Percentiles rank a stretch among this genome's conserved stretches.
Evolutionary conservation across 2,888 invertebrate species (phyloP).

Genomic region (Flexamia atlantica): DNA sequence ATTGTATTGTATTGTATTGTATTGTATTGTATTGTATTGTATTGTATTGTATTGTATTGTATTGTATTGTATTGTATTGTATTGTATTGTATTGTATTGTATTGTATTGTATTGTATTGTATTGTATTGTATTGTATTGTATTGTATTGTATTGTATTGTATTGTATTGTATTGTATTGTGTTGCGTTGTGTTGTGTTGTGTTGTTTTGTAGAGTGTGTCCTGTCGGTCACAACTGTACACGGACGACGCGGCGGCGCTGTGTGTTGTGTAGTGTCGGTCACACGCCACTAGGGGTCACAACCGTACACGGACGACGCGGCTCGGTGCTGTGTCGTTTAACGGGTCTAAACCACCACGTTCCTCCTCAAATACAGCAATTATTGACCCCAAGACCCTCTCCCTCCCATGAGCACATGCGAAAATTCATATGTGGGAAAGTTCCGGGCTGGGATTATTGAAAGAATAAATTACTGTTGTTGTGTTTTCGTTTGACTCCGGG

Average conservation of each 20-base stretch:
- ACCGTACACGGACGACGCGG: background rate
- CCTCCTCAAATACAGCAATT: conserved; percentile 57
- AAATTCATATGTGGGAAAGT: conserved; percentile 58
- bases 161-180: too few species aligned
- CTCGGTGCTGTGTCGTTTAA: conserved; percentile 26
- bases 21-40: too few species aligned
- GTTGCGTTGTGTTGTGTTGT: too few species aligned
- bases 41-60: too few species aligned
- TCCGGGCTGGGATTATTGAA: conserved; percentile 47
- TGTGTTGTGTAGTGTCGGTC: background rate
- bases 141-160: too few species aligned
- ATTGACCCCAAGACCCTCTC: conserved; percentile 46
- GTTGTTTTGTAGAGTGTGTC: too few species aligned
- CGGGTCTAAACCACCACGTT: conserved; percentile 55
- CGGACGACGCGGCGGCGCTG: background rate
- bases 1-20: too few species aligned
- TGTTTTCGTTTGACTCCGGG: conserved; percentile 43
- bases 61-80: too few species aligned
- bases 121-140: too few species aligned
- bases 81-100: too few species aligned
- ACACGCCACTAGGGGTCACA: conserved; percentile 15
- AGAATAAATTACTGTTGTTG: conserved; percentile 56
- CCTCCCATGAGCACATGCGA: conserved; percentile 43
- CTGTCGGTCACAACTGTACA: too few species aligned
- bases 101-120: too few species aligned